Conservation (phyloP, 92 coral and sea anemone species). For the Diadumene lineata region DNA sequence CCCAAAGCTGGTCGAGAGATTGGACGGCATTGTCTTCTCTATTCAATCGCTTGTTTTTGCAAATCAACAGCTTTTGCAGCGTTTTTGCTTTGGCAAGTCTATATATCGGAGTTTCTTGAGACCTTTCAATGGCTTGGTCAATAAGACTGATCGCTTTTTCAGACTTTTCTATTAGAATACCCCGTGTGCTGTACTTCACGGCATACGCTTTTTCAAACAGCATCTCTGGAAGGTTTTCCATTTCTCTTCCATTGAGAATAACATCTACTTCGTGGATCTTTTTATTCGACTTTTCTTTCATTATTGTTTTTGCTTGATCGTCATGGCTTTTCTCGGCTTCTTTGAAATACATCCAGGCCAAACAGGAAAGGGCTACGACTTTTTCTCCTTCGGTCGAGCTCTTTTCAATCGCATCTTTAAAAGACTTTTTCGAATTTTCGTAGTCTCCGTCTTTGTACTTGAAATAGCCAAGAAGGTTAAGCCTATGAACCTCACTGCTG, state of each 20-base stretch:
- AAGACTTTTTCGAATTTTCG: background rate
- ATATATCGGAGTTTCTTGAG: background rate
- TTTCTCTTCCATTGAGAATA: slow-evolving; percentile 8
- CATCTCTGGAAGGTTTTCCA: slow-evolving; percentile 15
- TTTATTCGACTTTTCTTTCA: background rate
- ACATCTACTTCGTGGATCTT: background rate
- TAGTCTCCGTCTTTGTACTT: background rate
- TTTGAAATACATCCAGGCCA: slow-evolving; percentile 15
- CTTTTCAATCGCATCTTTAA: background rate
- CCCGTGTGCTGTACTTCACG: background rate
- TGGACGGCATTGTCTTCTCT: background rate
- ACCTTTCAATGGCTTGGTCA: background rate
- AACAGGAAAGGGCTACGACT: slow-evolving; percentile 4
- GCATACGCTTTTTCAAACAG: slow-evolving; percentile 17
- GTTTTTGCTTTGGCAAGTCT: slow-evolving; percentile 9
- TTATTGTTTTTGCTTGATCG: background rate
- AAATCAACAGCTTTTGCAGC: background rate
- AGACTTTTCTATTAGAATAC: background rate
- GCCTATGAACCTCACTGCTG: slow-evolving; percentile 5
- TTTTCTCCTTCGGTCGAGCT: too few species aligned
- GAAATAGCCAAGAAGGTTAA: slow-evolving; percentile 12
- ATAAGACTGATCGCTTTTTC: slow-evolving; percentile 4
- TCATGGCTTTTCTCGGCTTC: background rate
- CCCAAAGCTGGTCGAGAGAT: slow-evolving; percentile 5
- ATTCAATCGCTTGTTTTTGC: background rate